Conservation (phyloP, 2,797 vertebrate species). For the Macroramphosus scolopax region DNA sequence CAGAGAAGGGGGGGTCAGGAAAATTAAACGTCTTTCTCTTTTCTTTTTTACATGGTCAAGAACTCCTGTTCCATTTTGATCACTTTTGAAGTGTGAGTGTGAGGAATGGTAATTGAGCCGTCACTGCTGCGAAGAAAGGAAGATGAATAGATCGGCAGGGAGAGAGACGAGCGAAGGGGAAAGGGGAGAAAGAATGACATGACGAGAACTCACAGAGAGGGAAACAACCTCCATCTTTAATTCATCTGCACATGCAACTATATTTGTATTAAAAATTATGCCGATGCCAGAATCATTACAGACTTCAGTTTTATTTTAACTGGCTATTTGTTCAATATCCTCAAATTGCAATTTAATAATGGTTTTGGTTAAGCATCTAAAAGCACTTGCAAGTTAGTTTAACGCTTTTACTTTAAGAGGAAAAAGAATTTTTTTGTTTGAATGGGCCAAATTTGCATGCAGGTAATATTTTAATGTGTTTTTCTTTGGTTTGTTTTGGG, state of each 20-base stretch:
- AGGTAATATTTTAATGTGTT: no score
- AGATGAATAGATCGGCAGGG: slow-evolving; percentile 43
- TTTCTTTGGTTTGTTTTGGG: no score
- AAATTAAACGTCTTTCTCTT: slow-evolving; percentile 42
- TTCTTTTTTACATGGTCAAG: slow-evolving; percentile 30
- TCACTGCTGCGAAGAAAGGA: slow-evolving; percentile 49
- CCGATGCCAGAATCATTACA: no score
- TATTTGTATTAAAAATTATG: slow-evolving; percentile 5
- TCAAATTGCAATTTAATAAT: no score
- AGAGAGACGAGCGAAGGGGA: background rate
- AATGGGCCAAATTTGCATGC: no score
- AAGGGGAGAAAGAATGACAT: slow-evolving; percentile 12
- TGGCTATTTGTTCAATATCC: no score
- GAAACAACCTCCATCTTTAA: slow-evolving; percentile 12
- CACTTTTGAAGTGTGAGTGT: slow-evolving; percentile 47
- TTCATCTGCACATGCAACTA: slow-evolving; percentile 17
- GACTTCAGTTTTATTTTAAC: no score
- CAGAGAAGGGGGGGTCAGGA: slow-evolving; percentile 28
- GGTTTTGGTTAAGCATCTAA: no score
- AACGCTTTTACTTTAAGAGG: no score
- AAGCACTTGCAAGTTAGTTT: no score
- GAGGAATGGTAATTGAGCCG: slow-evolving; percentile 68
- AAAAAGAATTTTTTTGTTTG: no score
- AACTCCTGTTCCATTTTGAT: slow-evolving; percentile 53
- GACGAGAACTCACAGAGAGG: slow-evolving; percentile 13